Conservation (phyloP, 2,888 invertebrate genomes). For the Mantis religiosa region DNA sequence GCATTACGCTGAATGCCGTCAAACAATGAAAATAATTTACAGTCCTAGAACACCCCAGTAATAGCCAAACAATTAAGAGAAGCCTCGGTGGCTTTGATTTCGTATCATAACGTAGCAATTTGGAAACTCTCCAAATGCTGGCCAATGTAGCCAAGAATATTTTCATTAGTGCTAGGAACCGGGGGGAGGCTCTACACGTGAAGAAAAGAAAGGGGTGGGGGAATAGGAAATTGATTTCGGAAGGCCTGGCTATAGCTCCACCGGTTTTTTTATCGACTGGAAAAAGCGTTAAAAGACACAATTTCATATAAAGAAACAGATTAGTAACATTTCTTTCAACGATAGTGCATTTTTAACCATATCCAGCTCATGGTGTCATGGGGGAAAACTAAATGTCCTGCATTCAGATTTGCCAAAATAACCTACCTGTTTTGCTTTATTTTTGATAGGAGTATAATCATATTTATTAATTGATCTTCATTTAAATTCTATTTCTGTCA, state of each 20-base stretch:
- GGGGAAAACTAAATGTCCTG: too few species aligned
- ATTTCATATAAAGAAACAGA: not conserved
- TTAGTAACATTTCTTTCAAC: too few species aligned
- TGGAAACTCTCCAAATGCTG: conserved; percentile 2
- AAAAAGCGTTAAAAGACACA: not conserved
- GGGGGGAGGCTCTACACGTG: not conserved
- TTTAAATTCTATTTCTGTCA: too few species aligned
- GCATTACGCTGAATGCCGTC: not conserved
- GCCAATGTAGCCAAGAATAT: conserved; percentile 3
- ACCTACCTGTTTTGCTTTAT: too few species aligned
- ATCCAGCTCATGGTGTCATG: too few species aligned
- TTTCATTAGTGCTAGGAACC: not conserved
- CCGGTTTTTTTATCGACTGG: not conserved
- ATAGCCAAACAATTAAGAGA: not conserved
- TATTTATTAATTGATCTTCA: too few species aligned
- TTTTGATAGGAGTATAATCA: too few species aligned
- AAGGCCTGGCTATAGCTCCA: not conserved
- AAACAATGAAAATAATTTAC: not conserved
- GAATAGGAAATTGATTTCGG: not conserved
- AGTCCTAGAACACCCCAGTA: not conserved
- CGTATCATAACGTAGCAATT: not conserved
- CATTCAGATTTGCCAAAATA: too few species aligned
- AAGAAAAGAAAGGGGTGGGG: not conserved
- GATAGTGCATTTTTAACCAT: too few species aligned
- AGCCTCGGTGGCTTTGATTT: not conserved